A percentile compares a stretch with the other conserved stretches of the same genome.
Evolutionary conservation across 2,797 vertebrate species (phyloP).

Genomic region (Miichthys miiuy): DNA sequence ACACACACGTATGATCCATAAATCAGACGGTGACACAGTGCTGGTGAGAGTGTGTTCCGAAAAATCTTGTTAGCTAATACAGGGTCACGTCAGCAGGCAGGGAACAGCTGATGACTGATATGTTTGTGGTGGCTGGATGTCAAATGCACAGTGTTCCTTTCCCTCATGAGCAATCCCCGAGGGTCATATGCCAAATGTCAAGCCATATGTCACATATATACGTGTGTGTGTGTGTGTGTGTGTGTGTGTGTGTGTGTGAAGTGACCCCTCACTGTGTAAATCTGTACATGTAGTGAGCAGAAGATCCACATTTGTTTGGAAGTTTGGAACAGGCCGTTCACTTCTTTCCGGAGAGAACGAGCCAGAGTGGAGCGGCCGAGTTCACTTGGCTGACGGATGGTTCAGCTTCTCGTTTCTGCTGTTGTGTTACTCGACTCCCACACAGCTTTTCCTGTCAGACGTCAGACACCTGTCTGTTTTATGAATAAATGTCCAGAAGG

Average conservation of each 20-base stretch:
- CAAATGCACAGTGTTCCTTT: slow-evolving; percentile 35
- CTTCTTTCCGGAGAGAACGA: slow-evolving; percentile 30
- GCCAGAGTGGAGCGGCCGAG: slow-evolving; percentile 4
- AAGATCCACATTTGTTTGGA: slow-evolving; percentile 25
- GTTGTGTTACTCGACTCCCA: slow-evolving; percentile 47
- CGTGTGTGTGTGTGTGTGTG: slow-evolving; percentile 14
- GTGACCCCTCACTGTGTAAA: slow-evolving; percentile 13
- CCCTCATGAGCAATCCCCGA: slow-evolving; percentile 1
- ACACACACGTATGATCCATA: slow-evolving; percentile 4
- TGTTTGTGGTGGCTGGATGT: slow-evolving; percentile 36
- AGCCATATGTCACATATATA: slow-evolving; percentile 34
- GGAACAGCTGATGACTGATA: slow-evolving; percentile 52
- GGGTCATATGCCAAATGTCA: slow-evolving; percentile 57
- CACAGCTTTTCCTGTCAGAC: slow-evolving; percentile 41
- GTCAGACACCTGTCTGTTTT: slow-evolving; percentile 51
- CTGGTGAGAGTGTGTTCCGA: slow-evolving; percentile 29
- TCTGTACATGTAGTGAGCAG: background rate
- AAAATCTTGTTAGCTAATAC: slow-evolving; percentile 37
- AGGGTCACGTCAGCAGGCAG: slow-evolving; percentile 53
- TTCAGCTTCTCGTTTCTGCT: slow-evolving; percentile 25
- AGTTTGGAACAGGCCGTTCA: slow-evolving; percentile 6
- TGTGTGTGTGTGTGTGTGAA: slow-evolving; percentile 1
- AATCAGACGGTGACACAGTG: slow-evolving; percentile 24
- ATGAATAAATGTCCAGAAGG: slow-evolving; percentile 44
- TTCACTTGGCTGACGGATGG: slow-evolving; percentile 22